These are phyloP conservation scores for Gnathonemus longibarbis DNA, from an alignment of 2,113 vertebrate species.

Conservation along the genomic window DNA sequence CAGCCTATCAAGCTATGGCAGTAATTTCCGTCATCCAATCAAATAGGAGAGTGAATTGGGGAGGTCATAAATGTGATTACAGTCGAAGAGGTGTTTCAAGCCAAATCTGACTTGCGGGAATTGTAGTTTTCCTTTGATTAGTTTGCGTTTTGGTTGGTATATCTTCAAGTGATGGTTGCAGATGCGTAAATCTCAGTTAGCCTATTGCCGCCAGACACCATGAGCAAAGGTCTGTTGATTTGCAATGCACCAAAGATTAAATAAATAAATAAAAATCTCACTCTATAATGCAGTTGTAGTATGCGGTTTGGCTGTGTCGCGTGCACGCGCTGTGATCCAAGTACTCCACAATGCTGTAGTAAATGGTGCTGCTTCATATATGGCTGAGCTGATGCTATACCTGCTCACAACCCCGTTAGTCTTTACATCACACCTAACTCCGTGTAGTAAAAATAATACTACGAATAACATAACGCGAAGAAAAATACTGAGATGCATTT, in stretches of 20 bases:
- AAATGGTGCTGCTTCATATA: not conserved
- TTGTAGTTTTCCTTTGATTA: conserved; percentile 18
- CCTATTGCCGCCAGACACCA: not conserved
- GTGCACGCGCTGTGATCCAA: not conserved
- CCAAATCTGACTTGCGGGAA: conserved; percentile 1
- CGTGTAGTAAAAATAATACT: not conserved
- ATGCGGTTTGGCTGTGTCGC: not conserved
- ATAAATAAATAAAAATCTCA: not conserved
- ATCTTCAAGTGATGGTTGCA: conserved; percentile 4
- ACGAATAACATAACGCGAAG: not conserved
- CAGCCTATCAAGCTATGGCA: not conserved
- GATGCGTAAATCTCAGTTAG: not conserved
- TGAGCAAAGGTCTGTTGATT: not conserved
- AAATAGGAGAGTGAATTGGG: not conserved
- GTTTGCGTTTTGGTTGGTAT: not conserved
- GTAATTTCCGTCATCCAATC: not conserved
- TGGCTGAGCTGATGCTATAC: not conserved
- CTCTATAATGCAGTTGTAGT: not conserved
- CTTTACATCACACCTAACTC: not conserved
- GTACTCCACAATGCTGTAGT: not conserved
- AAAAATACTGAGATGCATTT: not conserved
- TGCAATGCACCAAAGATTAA: not conserved
- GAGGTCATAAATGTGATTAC: not conserved
- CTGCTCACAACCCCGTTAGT: not conserved
- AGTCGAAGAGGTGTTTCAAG: not conserved